Base-by-base conservation (phyloP, 2,797 vertebrate genomes). In the Coregonus sp. region DNA sequence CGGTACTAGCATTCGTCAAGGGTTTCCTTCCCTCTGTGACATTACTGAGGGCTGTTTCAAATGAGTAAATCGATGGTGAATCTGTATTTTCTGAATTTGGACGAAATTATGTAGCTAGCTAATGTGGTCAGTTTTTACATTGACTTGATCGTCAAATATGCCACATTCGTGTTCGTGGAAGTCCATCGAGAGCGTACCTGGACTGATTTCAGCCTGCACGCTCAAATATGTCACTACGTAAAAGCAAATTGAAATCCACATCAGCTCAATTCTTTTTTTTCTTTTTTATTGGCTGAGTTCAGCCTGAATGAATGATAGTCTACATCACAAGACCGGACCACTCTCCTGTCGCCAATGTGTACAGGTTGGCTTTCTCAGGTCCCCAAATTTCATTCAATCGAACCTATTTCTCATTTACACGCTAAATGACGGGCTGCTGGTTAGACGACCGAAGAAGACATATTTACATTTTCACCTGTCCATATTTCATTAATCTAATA, bases 91-190 rank as follows among this genome's bases (percentile, higher is more conserved):
- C 31, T 1, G 31, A 31, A 31, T 67, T 67, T 67, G 25, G 29
- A 20, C 56, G 11, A 0, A 47, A 47, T 47, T 2, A 47, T 12
- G 40, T 47, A 12, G 40, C 40, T 47, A 12, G 40, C 40, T 47
- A 47, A 47, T 54, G 52, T 54, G 14, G 16, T 15, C 52, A 20
- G 18, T 5, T 20, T 59, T 71, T 51, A 9, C 70, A 83, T 91
- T 93, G 91, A 93, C 91, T 90, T 93, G 92, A 47, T 47, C 40
- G 40, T 47, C 40, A 12, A 9, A 47, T 2, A 47, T 12, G 40
- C 2, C 40, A 11, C 40, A 47, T 9, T 88, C 91, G 89, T 83
- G 88, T 90, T 92, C 89, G 87, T 29, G 1, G 65, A 35, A 80
- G 83, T 88, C 81, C 86, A 86, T 86, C 31, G 2, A 33, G 5